Conservation (phyloP, 2,888 invertebrate genomes). For the Melieria picta region DNA sequence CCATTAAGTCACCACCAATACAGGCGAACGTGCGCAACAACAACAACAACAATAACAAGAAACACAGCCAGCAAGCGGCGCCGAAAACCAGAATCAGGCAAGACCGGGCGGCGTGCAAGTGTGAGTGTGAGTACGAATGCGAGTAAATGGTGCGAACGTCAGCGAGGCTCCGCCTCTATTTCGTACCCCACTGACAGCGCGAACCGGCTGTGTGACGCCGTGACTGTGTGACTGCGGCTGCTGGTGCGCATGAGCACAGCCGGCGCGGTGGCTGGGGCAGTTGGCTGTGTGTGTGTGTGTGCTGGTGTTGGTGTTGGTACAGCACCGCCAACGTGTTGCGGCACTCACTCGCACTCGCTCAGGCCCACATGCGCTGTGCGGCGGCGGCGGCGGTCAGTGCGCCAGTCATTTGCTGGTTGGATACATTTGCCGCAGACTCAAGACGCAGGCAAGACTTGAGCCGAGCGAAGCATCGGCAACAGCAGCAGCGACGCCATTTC, state of each 20-base stretch:
- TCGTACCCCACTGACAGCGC: conserved; percentile 29
- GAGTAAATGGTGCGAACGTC: conserved; percentile 44
- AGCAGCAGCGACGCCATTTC: conserved; percentile 35
- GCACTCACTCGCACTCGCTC: conserved; percentile 3
- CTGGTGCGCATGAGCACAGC: no score
- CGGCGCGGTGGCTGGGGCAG: no score
- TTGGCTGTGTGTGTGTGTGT: background rate
- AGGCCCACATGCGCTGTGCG: conserved; percentile 6
- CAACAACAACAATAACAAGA: conserved; percentile 15
- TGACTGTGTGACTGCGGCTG: conserved; percentile 27
- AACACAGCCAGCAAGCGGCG: background rate
- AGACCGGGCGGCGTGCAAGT: no score
- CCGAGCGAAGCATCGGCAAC: conserved; percentile 17
- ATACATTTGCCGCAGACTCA: background rate
- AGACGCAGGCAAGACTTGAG: conserved; percentile 3
- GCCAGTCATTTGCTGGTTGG: background rate
- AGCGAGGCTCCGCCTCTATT: conserved; percentile 51
- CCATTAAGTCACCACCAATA: background rate
- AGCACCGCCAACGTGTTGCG: conserved; percentile 1
- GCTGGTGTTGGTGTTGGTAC: background rate
- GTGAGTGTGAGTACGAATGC: background rate
- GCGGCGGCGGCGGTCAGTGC: background rate
- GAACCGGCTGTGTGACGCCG: background rate
- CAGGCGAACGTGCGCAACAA: no score
- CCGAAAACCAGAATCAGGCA: no score